Evolutionary conservation across 1,140 invertebrate species (phyloP).

Genomic region (Pollicipes pollicipes): DNA sequence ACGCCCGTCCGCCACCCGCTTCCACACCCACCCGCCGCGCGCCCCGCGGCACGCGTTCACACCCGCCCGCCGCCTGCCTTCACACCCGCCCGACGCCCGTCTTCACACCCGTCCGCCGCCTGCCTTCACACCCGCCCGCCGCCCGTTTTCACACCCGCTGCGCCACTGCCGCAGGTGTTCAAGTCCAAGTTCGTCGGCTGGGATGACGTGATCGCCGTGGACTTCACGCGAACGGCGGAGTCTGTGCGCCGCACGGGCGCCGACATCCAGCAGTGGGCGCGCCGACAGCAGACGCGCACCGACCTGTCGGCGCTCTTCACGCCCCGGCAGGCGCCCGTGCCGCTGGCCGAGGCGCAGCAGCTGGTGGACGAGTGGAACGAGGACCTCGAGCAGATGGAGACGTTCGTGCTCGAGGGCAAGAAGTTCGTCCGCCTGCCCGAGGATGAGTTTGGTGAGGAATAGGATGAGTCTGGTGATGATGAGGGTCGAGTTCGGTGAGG

Average conservation of each 20-base stretch:
- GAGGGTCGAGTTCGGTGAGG: too few relatives aligned
- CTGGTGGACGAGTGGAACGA: constrained; percentile 86
- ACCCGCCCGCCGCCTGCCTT: too few relatives aligned
- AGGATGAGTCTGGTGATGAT: too few relatives aligned
- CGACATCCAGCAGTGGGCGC: constrained; percentile 83
- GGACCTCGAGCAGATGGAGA: constrained; percentile 89
- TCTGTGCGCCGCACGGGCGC: constrained; percentile 91
- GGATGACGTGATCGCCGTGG: constrained; percentile 98
- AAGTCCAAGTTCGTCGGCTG: constrained; percentile 94
- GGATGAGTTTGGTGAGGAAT: constrained; percentile 81
- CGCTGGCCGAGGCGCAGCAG: constrained; percentile 64
- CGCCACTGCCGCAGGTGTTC: constrained; percentile 76
- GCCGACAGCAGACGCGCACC: constrained; percentile 58
- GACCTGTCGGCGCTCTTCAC: constrained; percentile 91
- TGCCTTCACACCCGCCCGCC: too few relatives aligned
- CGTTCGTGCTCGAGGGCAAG: constrained; percentile 91
- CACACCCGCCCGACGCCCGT: too few relatives aligned
- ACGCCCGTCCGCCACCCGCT: too few relatives aligned
- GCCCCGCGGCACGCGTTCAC: too few relatives aligned
- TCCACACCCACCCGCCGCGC: too few relatives aligned
- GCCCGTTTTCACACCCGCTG: too few relatives aligned
- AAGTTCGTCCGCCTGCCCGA: constrained; percentile 92
- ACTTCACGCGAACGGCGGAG: constrained; percentile 95
- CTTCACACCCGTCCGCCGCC: too few relatives aligned
- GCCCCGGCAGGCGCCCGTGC: constrained; percentile 76